Evolutionary conservation across 1,140 invertebrate genomes (phyloP).

Genomic region (Zaprionus inermis): DNA sequence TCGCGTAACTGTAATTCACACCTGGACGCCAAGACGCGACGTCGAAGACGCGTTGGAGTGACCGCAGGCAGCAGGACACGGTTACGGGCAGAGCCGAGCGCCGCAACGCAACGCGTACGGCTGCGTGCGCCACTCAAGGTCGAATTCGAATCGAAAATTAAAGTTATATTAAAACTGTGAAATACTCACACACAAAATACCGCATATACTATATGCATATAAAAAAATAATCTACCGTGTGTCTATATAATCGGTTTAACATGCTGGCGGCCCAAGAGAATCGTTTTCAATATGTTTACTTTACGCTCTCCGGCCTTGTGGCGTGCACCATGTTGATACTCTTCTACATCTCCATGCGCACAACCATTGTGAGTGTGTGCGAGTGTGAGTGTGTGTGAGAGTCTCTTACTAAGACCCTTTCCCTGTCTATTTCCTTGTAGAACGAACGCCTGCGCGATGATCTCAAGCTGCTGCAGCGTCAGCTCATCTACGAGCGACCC

Average conservation of each 20-base stretch:
- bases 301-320: slow-evolving; percentile 72
- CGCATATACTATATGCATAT: slow-evolving; percentile 1
- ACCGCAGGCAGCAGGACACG: slow-evolving; percentile 22
- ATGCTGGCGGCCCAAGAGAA: slow-evolving; percentile 72
- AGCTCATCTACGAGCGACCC: slow-evolving; percentile 61
- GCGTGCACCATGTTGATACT: slow-evolving; percentile 70
- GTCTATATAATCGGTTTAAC: slow-evolving; percentile 31
- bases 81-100: not conserved
- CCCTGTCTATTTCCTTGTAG: slow-evolving; percentile 38
- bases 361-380: slow-evolving; percentile 72
- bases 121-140: slow-evolving; percentile 50
- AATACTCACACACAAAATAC: slow-evolving; percentile 11
- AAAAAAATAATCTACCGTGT: slow-evolving; percentile 7
- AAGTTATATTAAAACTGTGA: not conserved
- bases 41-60: not conserved
- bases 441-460: slow-evolving; percentile 72
- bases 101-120: not conserved
- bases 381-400: slow-evolving; percentile 11
- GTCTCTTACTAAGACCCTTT: not conserved
- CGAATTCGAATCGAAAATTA: not conserved
- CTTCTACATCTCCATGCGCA: slow-evolving; percentile 76
- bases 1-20: slow-evolving; percentile 50
- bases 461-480: slow-evolving; percentile 57
- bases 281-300: slow-evolving; percentile 80
- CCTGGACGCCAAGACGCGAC: slow-evolving; percentile 41